Percentiles rank a stretch among this genome's conserved stretches.
These are phyloP conservation scores for Pampus argenteus DNA, from an alignment of 2,797 vertebrate genomes.

Conservation along the genomic window DNA sequence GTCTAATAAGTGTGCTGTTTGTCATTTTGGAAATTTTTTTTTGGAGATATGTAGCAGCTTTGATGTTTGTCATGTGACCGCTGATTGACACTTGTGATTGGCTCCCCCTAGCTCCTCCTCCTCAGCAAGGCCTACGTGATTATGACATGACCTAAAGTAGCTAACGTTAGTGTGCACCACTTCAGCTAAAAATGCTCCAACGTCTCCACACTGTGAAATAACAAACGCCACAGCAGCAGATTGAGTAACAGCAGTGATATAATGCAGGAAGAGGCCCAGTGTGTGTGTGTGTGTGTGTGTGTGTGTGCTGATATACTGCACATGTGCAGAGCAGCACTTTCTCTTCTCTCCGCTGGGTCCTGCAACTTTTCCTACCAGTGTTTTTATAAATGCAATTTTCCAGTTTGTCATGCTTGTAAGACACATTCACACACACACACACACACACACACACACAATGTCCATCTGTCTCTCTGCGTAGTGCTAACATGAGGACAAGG, in stretches of 20 bases:
- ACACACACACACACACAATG: neutral
- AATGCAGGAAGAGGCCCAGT: constrained; percentile 55
- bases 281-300: constrained; percentile 28
- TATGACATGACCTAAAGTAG: too few relatives aligned
- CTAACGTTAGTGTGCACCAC: too few relatives aligned
- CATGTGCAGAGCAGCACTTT: constrained; percentile 46
- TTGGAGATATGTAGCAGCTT: too few relatives aligned
- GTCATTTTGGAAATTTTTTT: too few relatives aligned
- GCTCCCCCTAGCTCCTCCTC: too few relatives aligned
- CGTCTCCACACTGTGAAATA: constrained; percentile 21
- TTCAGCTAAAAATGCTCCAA: too few relatives aligned
- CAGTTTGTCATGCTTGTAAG: constrained; percentile 11
- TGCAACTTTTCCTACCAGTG: constrained; percentile 19
- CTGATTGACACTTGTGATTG: too few relatives aligned
- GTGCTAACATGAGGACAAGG: constrained; percentile 37
- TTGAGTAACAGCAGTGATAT: constrained; percentile 50
- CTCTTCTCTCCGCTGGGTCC: constrained; percentile 18
- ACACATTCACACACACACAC: constrained; percentile 3
- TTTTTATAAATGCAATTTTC: constrained; percentile 16
- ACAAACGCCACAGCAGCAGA: constrained; percentile 33
- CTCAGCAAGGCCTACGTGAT: too few relatives aligned
- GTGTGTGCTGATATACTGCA: constrained; percentile 28
- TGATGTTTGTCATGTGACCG: too few relatives aligned
- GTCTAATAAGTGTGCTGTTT: too few relatives aligned
- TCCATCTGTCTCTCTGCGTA: neutral